phyloP scores from a whole-genome alignment of 1,140 invertebrate species.

The Bactericera cockerelli region DNA sequence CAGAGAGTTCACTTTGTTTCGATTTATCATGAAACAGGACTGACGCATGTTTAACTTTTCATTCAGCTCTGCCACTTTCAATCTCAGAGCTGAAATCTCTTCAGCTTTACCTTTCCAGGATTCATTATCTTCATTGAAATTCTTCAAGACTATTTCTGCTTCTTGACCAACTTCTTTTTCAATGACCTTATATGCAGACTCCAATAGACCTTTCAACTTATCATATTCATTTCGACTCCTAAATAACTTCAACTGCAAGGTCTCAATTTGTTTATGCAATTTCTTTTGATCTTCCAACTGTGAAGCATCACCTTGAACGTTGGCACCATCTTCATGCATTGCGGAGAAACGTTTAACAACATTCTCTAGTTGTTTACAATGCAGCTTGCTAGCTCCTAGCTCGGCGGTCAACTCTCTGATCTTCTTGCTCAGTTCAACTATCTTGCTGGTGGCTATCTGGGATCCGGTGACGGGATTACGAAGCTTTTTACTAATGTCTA shows the following conservation, averaged over 20 bases:
- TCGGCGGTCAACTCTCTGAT: constrained; percentile 31
- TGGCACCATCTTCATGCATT: neutral
- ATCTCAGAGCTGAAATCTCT: constrained; percentile 45
- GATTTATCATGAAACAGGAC: neutral
- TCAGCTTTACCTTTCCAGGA: constrained; percentile 52
- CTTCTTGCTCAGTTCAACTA: constrained; percentile 33
- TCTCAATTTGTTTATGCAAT: neutral
- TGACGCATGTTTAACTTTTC: constrained; percentile 34
- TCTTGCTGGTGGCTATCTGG: constrained; percentile 27
- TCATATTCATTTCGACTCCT: neutral
- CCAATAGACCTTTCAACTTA: neutral
- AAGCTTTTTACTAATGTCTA: constrained; percentile 25
- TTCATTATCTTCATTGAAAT: constrained; percentile 25
- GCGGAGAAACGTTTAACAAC: neutral
- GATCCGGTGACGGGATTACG: constrained; percentile 9
- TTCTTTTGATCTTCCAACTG: neutral
- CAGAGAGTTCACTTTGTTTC: neutral
- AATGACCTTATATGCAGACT: constrained; percentile 20
- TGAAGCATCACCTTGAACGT: too few species aligned
- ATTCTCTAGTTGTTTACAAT: constrained; percentile 20
- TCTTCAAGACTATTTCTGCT: constrained; percentile 26
- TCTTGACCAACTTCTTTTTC: constrained; percentile 40
- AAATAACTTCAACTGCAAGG: neutral
- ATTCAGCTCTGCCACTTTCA: constrained; percentile 43
- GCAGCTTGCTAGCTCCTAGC: constrained; percentile 23